phyloP scores from a whole-genome alignment of 2,113 vertebrate genomes.

The Lepidothrix coronata region DNA sequence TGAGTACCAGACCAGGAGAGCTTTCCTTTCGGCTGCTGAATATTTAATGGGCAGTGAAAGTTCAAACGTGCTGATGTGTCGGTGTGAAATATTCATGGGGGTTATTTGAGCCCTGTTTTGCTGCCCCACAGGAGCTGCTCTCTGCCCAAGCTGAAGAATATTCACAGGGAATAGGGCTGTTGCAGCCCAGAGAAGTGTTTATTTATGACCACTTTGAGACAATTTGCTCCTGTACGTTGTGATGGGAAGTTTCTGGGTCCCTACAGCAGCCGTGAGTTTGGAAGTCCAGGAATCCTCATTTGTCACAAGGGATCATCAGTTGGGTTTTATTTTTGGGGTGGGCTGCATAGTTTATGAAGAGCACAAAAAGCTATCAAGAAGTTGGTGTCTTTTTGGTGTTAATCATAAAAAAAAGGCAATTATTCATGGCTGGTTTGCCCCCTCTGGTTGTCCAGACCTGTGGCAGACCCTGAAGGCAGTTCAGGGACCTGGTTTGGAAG shows the following conservation, averaged over 20 bases:
- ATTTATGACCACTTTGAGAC: fast-evolving
- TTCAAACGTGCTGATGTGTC: background rate
- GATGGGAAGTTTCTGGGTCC: background rate
- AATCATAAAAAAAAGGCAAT: fast-evolving
- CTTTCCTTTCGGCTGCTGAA: constrained; percentile 1
- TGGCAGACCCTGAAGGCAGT: background rate
- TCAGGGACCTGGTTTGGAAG: fast-evolving
- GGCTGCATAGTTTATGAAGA: background rate
- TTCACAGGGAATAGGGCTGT: fast-evolving
- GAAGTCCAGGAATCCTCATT: background rate
- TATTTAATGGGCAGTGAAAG: constrained; percentile 34
- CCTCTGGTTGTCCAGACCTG: fast-evolving
- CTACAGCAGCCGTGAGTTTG: fast-evolving
- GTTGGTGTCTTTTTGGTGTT: fast-evolving
- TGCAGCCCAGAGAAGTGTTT: background rate
- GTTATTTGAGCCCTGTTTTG: background rate
- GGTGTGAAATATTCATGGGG: constrained; percentile 21
- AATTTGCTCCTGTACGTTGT: background rate
- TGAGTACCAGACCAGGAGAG: background rate
- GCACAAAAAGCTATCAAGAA: fast-evolving
- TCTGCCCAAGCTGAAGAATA: background rate
- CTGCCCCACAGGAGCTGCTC: background rate
- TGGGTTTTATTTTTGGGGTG: background rate
- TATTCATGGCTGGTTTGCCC: fast-evolving
- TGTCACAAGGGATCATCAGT: fast-evolving